phyloP scores from a whole-genome alignment of 2,113 vertebrate genomes.

The Beaufortia kweichowensis region DNA sequence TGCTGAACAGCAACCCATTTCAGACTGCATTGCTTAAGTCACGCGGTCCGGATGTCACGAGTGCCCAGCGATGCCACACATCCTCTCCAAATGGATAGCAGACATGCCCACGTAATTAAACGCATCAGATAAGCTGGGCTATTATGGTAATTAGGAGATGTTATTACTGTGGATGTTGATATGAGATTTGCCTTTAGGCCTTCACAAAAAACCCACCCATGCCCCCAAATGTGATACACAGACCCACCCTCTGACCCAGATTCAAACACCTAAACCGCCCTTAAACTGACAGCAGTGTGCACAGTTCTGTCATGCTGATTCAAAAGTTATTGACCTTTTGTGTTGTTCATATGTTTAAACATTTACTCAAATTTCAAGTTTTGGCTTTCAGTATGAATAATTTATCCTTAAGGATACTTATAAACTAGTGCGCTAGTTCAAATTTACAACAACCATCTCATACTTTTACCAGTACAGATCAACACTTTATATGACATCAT shows the following conservation, averaged over 20 bases:
- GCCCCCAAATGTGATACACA: constrained; percentile 42
- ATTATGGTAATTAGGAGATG: constrained; percentile 62
- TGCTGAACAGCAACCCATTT: constrained; percentile 6
- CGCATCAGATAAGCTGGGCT: constrained; percentile 58
- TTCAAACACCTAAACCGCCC: constrained; percentile 37
- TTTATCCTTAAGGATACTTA: no score
- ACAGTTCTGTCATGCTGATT: neutral
- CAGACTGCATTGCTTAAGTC: neutral
- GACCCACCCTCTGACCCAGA: constrained; percentile 51
- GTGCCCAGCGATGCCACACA: constrained; percentile 31
- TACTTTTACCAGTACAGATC: no score
- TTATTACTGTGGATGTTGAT: constrained; percentile 56
- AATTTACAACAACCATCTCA: no score
- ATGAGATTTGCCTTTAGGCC: constrained; percentile 54
- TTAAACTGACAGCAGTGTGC: constrained; percentile 34
- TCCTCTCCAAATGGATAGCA: constrained; percentile 51
- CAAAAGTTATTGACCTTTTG: neutral
- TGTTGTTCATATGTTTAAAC: neutral
- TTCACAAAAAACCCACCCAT: neutral
- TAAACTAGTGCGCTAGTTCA: no score
- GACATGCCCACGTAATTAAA: constrained; percentile 59
- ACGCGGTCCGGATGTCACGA: neutral
- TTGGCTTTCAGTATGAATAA: no score
- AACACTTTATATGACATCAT: no score
- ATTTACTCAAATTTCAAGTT: no score